These are phyloP conservation scores for Cisticola juncidis DNA, from an alignment of 2,113 vertebrate species.

Conservation along the genomic window DNA sequence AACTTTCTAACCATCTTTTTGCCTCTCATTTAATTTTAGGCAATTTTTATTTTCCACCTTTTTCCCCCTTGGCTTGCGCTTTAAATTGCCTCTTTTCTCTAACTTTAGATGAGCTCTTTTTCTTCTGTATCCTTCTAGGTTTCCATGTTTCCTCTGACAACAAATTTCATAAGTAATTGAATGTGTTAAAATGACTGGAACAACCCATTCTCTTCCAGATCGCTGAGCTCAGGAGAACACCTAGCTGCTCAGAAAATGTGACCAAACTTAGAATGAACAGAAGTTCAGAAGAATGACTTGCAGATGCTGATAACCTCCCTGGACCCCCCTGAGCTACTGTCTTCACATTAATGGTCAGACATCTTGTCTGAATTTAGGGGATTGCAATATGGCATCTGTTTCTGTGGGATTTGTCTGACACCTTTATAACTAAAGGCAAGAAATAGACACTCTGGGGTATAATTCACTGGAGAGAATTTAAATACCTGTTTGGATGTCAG, in stretches of 20 bases:
- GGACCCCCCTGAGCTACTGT: fast-evolving
- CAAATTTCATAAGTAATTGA: not conserved
- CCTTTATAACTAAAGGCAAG: not conserved
- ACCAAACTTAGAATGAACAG: not conserved
- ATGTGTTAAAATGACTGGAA: not conserved
- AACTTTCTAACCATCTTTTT: not conserved
- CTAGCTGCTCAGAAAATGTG: not conserved
- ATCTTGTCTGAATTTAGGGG: not conserved
- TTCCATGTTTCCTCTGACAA: not conserved
- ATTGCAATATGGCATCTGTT: not conserved
- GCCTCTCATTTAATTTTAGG: not conserved
- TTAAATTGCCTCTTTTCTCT: not conserved
- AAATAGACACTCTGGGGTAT: not conserved
- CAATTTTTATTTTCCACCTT: not conserved
- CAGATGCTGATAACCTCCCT: not conserved
- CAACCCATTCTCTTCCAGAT: not conserved
- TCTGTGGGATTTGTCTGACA: not conserved
- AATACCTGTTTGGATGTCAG: not conserved
- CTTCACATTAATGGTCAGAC: not conserved
- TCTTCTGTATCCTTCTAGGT: not conserved
- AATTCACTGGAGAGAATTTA: not conserved
- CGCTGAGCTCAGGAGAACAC: not conserved
- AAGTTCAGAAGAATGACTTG: not conserved
- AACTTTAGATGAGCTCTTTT: not conserved
- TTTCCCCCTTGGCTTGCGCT: not conserved